A percentile compares a stretch with the other conserved stretches of the same genome.
Evolutionary conservation across 2,113 vertebrate genomes (phyloP).

Genomic region (Theristicus caerulescens): DNA sequence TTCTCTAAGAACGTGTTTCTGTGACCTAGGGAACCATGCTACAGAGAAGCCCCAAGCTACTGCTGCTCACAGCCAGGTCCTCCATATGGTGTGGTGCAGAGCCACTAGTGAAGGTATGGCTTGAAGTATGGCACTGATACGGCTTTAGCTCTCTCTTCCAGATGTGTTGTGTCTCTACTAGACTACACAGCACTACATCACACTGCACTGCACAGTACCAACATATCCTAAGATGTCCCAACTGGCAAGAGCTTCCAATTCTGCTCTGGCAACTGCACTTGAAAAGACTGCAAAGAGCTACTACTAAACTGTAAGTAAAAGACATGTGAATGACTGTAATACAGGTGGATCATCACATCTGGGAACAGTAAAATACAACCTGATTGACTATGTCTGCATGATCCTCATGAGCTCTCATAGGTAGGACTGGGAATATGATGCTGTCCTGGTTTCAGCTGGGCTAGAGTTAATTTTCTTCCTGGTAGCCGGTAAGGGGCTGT

Average conservation of each 20-base stretch:
- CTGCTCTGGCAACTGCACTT: neutral
- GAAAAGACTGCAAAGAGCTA: neutral
- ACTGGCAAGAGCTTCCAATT: neutral
- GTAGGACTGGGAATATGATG: neutral
- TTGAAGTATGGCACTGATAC: neutral
- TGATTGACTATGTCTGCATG: neutral
- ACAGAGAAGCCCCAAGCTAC: neutral
- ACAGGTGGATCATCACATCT: neutral
- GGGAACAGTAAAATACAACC: neutral
- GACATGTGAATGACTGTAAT: neutral
- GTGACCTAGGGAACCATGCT: neutral
- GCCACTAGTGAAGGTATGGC: neutral
- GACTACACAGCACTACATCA: neutral
- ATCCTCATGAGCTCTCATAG: neutral
- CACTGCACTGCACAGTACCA: neutral
- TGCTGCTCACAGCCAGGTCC: neutral
- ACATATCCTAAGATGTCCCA: neutral
- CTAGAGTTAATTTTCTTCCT: no score
- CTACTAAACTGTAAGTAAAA: neutral
- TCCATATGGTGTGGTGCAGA: neutral
- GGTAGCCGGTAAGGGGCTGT: no score
- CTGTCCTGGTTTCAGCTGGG: no score
- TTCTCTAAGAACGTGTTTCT: neutral
- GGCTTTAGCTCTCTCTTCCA: neutral
- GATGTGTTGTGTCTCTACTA: neutral